Conservation (phyloP, 2,113 vertebrate genomes). For the Peromyscus californicus region DNA sequence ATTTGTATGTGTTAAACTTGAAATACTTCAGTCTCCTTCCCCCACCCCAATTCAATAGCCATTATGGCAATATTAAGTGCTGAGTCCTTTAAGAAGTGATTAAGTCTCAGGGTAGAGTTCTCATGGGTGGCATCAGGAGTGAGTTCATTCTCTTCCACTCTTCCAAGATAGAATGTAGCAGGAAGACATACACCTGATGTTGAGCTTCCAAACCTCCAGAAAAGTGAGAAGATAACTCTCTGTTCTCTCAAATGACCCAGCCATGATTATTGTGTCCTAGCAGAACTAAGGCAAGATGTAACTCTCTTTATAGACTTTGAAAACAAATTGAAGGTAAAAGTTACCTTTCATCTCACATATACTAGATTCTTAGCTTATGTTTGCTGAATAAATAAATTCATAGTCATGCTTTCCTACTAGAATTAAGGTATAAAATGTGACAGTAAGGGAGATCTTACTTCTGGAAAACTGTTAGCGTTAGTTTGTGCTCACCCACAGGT, state of each 20-base stretch:
- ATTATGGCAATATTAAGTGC: not conserved
- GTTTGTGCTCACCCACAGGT: not conserved
- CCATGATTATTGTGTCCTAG: not conserved
- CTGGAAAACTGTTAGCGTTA: not conserved
- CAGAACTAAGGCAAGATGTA: not conserved
- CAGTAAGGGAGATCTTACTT: not conserved
- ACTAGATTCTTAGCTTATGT: not conserved
- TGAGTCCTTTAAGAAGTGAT: not conserved
- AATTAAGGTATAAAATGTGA: not conserved
- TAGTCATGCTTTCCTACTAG: not conserved
- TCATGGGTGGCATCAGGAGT: not conserved
- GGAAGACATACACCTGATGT: not conserved
- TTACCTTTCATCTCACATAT: not conserved
- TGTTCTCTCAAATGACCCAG: not conserved
- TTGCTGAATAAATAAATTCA: constrained; percentile 23
- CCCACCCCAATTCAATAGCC: not conserved
- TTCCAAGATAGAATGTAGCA: not conserved
- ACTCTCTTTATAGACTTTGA: not conserved
- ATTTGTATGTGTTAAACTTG: not conserved
- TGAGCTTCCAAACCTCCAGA: not conserved
- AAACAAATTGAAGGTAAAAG: not conserved
- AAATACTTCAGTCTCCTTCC: not conserved
- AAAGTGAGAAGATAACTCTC: not conserved
- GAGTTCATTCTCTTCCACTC: not conserved
- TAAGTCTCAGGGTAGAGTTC: not conserved